Percentiles rank a stretch among this genome's conserved stretches.
phyloP scores from a whole-genome alignment of 2,888 invertebrate genomes.

The Lasioglossum villosulum region DNA sequence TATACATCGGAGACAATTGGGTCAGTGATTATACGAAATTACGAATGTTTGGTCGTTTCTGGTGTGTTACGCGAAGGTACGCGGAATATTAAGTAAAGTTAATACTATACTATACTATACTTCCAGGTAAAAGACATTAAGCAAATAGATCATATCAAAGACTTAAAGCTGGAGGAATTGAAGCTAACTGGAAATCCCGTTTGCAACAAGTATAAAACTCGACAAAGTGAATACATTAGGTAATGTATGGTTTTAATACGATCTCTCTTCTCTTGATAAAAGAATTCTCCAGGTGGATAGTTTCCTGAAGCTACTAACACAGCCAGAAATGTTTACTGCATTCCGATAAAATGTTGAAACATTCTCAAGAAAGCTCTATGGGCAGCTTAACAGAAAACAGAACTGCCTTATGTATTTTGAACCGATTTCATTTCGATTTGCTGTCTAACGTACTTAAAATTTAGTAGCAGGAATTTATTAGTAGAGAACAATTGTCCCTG shows the following conservation, averaged over 20 bases:
- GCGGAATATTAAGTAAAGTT: neutral
- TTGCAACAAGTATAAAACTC: conserved; percentile 90
- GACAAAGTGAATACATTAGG: conserved; percentile 92
- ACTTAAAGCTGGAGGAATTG: conserved; percentile 90
- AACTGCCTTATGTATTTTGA: conserved; percentile 1
- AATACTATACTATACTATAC: too few relatives aligned
- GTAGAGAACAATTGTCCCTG: conserved; percentile 21
- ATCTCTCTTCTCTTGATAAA: conserved; percentile 33
- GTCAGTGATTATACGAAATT: conserved; percentile 83
- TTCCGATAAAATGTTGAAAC: conserved; percentile 12
- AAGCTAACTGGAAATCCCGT: conserved; percentile 93
- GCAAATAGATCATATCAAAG: conserved; percentile 89
- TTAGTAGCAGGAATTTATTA: conserved; percentile 20
- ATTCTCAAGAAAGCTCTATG: neutral
- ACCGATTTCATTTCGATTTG: conserved; percentile 10
- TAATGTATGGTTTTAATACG: conserved; percentile 84
- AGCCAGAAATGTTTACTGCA: conserved; percentile 7
- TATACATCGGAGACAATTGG: conserved; percentile 93
- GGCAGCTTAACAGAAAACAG: conserved; percentile 29
- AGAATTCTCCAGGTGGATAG: conserved; percentile 30
- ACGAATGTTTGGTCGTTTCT: neutral
- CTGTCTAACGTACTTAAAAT: conserved; percentile 13
- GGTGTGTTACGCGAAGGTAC: neutral
- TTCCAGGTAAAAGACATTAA: conserved; percentile 88
- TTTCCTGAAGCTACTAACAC: conserved; percentile 8